phyloP scores from a whole-genome alignment of 2,888 invertebrate genomes.

The Sepioteuthis lessoniana region DNA sequence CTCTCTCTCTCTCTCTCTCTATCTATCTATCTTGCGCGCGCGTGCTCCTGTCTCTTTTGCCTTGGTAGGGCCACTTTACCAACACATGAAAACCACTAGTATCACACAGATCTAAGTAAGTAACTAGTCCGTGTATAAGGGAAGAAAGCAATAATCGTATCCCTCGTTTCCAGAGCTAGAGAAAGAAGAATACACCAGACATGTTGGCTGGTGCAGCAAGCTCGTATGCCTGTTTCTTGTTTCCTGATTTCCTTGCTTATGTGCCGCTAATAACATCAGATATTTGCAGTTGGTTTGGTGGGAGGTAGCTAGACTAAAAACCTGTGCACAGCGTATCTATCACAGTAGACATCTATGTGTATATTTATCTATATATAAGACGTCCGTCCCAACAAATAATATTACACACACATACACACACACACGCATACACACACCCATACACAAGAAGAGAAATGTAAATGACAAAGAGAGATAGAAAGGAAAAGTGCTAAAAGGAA shows the following conservation, averaged over 20 bases:
- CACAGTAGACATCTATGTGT: neutral
- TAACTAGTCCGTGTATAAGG: neutral
- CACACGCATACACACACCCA: neutral
- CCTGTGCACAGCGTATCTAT: neutral
- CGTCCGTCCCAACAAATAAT: neutral
- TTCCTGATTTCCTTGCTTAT: neutral
- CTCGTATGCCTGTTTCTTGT: constrained; percentile 1
- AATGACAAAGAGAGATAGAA: neutral
- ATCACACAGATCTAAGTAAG: neutral
- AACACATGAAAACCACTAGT: neutral
- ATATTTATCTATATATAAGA: neutral
- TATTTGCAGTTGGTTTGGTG: neutral
- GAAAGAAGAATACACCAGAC: neutral
- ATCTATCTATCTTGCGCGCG: too few species aligned
- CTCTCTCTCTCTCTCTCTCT: too few species aligned
- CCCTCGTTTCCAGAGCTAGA: neutral
- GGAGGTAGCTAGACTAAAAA: neutral
- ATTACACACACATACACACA: neutral
- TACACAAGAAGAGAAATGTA: neutral
- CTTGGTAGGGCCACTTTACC: neutral
- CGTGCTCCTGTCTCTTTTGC: too few species aligned
- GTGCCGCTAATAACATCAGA: neutral
- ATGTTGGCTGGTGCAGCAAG: neutral
- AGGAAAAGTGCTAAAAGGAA: neutral
- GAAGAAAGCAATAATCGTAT: too few species aligned